Evolutionary conservation across 2,113 vertebrate genomes (phyloP), one percentile per base, ranked within the genome.

Genomic region (Tragelaphus strepsiceros): DNA sequence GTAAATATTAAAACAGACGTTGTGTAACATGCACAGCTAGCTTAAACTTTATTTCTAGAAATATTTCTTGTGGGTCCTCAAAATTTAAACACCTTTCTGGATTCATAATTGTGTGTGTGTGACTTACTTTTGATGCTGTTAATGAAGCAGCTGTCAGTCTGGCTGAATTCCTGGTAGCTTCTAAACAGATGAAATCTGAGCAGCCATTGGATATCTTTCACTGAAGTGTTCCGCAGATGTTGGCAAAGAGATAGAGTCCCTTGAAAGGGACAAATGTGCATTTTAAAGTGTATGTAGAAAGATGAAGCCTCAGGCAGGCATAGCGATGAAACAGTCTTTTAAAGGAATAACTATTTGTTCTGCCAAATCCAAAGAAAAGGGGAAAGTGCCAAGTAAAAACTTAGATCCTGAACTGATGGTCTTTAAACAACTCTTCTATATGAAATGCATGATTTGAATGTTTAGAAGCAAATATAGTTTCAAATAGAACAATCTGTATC

Each of bases 311-410:
- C 64, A 49, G 19, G 30, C 51, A 97, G 86, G 15, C n/a, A 85
- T 17, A 90, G 13, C 30, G 5, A 90, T 77, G 59, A 88, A 62
- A 78, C 17, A 77, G 1, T 35, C 67, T 84, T 97, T 95, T 87
- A 85, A 85, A 96, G 62, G 5, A 96, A 6, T 90, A 98, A 32
- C 9, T 19, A 4, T 16, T 96, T 91, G 49, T 97, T 84, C 62
- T 96, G 53, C 67, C 88, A 91, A 81, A 87, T 84, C 21, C 39
- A 96, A 94, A 81, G 58, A 78, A 86, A 64, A 97, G 93, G 53
- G 35, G 74, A 92, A 8, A 94, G 28, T 53, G 74, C 9, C 54
- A 91, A 46, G 13, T 56, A 77, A 92, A 93, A 97, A 30, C 53
- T 88, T 46, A 88, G 10, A 49, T 92, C 58, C 39, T 90, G 7